Base-by-base conservation (phyloP, 1,140 invertebrate genomes). In the Littorina saxatilis region DNA sequence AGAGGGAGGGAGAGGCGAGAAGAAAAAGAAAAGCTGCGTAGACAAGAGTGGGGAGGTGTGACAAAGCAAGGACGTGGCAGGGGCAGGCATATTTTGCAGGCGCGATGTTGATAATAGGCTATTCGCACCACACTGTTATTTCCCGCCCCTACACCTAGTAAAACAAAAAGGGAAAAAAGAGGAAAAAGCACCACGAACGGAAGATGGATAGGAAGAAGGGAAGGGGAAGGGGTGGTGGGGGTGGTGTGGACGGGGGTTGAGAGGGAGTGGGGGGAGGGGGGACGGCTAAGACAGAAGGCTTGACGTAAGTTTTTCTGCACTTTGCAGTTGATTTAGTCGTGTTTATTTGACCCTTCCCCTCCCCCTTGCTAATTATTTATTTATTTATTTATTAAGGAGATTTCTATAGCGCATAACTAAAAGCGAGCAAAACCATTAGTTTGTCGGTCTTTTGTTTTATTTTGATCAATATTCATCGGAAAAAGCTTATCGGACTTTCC, bases 1-100 rank as follows among this genome's bases (percentile, higher is more conserved):
- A 75, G 73, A 75, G 43, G 47, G 73, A 75, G 43, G 47, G 73
- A 43, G 73, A 75, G 73, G 35, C 39, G 35, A 29, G 17, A 29
- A 75, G 50, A 55, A 29, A 55, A 29, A 37, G 27, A 55, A 47
- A 55, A 55, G 15, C 15, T 32, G 32, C 20, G 52, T 29, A 32
- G 50, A 55, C 5, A 43, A 74, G 39, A 74, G n/a, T 9, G 47
- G 43, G 39, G 43, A 74, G 72, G 27, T 3, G 72, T 29, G 27
- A 47, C 37, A 40, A n/a, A 47, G 43, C 43, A 15, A 47, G 43
- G 43, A 47, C 15, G 43, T 15, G 43, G 47, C 37, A 39, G 47
- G 23, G 9, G 32, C 37, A 32, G 39, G 39, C 39, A 74, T 43
- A 39, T 5, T 39, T 74, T 11, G 72, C 72, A 43, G 47, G 47